phyloP scores from a whole-genome alignment of 2,797 vertebrate species.

The Rhadinocentrus ornatus region DNA sequence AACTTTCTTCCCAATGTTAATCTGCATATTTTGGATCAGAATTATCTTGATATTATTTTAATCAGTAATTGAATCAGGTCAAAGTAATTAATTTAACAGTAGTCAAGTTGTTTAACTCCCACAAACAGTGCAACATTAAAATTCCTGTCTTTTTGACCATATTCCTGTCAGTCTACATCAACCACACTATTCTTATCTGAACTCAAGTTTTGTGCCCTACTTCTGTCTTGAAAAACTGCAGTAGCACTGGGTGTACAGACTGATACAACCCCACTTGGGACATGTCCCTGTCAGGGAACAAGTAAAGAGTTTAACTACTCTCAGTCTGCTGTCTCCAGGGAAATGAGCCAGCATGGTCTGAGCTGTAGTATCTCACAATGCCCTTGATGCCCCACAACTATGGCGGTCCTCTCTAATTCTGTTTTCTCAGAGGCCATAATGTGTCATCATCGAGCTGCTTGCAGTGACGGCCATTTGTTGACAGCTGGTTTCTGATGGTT shows the following conservation, averaged over 20 bases:
- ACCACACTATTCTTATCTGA: constrained; percentile 1
- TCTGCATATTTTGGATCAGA: background rate
- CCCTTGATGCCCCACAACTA: constrained; percentile 17
- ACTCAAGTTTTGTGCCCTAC: constrained; percentile 11
- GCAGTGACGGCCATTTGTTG: constrained; percentile 29
- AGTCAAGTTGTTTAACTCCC: background rate
- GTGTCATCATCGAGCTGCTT: constrained; percentile 30
- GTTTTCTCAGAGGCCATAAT: constrained; percentile 36
- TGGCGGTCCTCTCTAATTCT: constrained; percentile 44
- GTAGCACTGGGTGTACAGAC: constrained; percentile 31
- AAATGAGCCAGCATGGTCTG: constrained; percentile 14
- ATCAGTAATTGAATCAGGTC: background rate
- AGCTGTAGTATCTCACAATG: background rate
- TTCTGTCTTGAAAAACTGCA: constrained; percentile 37
- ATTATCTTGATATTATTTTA: background rate
- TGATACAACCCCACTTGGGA: constrained; percentile 30
- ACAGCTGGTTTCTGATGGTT: constrained; percentile 50
- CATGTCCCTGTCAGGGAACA: constrained; percentile 51
- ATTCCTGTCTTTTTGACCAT: background rate
- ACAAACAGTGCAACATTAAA: background rate
- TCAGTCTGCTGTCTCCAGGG: constrained; percentile 50
- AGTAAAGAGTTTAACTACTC: constrained; percentile 41
- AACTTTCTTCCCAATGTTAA: background rate
- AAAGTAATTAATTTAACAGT: background rate
- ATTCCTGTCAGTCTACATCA: background rate